Conservation (phyloP, 35 echinoderm and acorn worm genomes). For the Heliocidaris tuberculata region DNA sequence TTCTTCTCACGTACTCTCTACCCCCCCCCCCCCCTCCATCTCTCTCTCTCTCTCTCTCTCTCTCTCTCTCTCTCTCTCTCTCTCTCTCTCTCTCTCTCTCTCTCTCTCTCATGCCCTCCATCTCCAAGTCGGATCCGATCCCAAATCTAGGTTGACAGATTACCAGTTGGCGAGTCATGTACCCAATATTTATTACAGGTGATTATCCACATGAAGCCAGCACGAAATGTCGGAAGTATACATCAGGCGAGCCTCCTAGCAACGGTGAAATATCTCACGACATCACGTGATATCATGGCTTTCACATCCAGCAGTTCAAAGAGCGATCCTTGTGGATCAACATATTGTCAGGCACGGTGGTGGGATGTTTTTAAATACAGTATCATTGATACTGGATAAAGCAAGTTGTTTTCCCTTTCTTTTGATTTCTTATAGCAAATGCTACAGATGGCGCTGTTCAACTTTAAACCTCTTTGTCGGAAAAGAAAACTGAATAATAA, state of each 20-base stretch:
- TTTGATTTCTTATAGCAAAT: not conserved
- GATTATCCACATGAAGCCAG: constrained; percentile 8
- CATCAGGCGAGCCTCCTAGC: not conserved
- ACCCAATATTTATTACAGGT: not conserved
- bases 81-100: not conserved
- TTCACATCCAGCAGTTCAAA: not conserved
- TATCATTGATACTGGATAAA: not conserved
- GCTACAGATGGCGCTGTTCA: not conserved
- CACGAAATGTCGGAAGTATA: not conserved
- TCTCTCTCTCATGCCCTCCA: not conserved
- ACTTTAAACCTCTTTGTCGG: not conserved
- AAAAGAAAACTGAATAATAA: too few species aligned
- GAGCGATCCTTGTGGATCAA: not conserved
- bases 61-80: not conserved
- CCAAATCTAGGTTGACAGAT: constrained; percentile 31
- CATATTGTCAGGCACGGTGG: not conserved
- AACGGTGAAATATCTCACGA: not conserved
- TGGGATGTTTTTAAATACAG: too few species aligned
- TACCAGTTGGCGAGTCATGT: constrained; percentile 14
- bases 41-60: not conserved
- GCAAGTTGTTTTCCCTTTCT: not conserved
- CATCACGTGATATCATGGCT: not conserved
- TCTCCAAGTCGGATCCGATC: not conserved
- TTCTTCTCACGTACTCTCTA: too few species aligned
- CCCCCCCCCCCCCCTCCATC: not conserved